These are phyloP conservation scores for Merodon equestris DNA, from an alignment of 2,888 invertebrate genomes.

Conservation along the genomic window DNA sequence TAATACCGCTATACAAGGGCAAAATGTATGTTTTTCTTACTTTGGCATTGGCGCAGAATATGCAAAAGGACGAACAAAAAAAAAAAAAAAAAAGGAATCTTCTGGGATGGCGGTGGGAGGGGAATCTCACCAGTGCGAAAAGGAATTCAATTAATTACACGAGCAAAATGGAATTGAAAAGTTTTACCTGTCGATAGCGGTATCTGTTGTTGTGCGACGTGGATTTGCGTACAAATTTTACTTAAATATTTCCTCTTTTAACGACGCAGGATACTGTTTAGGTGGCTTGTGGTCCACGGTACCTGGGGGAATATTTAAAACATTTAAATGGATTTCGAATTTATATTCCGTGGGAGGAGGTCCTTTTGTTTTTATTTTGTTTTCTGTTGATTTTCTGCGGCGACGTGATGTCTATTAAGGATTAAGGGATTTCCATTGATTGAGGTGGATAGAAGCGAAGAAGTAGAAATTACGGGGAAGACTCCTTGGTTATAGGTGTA, in stretches of 20 bases:
- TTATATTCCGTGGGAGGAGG: neutral
- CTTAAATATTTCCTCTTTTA: neutral
- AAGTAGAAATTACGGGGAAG: neutral
- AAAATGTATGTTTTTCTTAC: slow-evolving; percentile 46
- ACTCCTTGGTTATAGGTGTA: too few species aligned
- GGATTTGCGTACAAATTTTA: neutral
- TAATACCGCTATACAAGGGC: slow-evolving; percentile 40
- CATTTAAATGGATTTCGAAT: too few species aligned
- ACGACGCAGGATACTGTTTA: too few species aligned
- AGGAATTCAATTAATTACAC: slow-evolving; percentile 62
- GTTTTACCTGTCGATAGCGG: slow-evolving; percentile 18
- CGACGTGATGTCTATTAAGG: too few species aligned
- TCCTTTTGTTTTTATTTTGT: neutral
- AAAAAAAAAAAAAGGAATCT: neutral
- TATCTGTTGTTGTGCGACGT: slow-evolving; percentile 1
- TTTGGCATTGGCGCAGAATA: neutral
- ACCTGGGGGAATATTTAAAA: too few species aligned
- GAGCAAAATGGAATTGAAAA: slow-evolving; percentile 53
- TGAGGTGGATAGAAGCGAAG: too few species aligned
- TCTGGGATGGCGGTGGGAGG: neutral
- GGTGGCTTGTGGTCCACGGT: too few species aligned
- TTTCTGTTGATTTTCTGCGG: neutral
- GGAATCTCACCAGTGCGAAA: slow-evolving; percentile 24
- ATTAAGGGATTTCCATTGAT: too few species aligned
- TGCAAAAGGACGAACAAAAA: slow-evolving; percentile 15